Evolutionary conservation across 2,888 invertebrate species (phyloP), one percentile per base, ranked within the genome.

Genomic region (Stenodera caucasica): DNA sequence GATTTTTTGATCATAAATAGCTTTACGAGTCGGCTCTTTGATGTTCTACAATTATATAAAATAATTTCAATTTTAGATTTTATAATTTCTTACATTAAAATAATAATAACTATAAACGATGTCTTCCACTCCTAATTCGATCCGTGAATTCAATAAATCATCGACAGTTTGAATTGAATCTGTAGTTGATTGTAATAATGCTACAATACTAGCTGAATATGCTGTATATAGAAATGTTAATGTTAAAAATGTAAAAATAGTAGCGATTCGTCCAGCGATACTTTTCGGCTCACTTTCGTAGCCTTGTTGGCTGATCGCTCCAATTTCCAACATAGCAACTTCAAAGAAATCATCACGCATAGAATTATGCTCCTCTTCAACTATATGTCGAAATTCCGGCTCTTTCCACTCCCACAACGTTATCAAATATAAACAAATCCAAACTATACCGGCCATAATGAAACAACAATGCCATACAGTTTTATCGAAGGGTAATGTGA

Each of bases 131-230:
- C 86, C 88, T 0, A 89, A 69, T 67, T 84, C 83, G 8, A 90
- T 77, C 0, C 87, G 86, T 0, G 87, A 86, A 12, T 80, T 67
- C 0, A 84, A 77, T 14, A 89, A 81, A 66, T 87, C 85, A 0
- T 81, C 75, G 11, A 86, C 64, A 0, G 82, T 84, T 37, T 78
- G 81, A 55, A 89, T 84, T 51, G 84, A 83, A 57, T 82, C 79
- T 0, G 87, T 84, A 0, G 87, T 85, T 0, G 88, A 85, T 69
- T 88, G 88, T 3, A 89, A 81, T 9, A 89, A 77, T 6, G 87
- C 88, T 1, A 89, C 87, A 49, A 89, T 87, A 73, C 86, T 87
- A 0, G 88, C 89, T 0, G 88, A 85, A 72, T 88, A 89, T 0
- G 88, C 85, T 0, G 86, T 85, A 74, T 87, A 88, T 14, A 89